Evolutionary conservation across 2,888 invertebrate genomes (phyloP).

Genomic region (Laspeyria flexula): DNA sequence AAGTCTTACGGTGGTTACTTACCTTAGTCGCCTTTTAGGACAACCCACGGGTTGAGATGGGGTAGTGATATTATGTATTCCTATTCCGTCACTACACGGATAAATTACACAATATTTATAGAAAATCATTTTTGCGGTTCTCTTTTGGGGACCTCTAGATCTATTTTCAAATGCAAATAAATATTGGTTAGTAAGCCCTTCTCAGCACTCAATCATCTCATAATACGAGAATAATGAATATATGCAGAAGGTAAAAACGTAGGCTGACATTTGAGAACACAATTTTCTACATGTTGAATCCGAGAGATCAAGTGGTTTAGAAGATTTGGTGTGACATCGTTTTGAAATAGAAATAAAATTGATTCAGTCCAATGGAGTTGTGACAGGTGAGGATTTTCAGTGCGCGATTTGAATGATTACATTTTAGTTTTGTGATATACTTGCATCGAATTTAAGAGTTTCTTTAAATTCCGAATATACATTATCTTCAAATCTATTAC

Average conservation of each 20-base stretch:
- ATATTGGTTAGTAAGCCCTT: conserved; percentile 1
- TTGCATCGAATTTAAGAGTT: neutral
- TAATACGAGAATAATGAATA: conserved; percentile 39
- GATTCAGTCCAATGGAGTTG: conserved; percentile 46
- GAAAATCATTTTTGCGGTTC: too few species aligned
- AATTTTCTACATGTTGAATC: conserved; percentile 69
- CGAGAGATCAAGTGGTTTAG: conserved; percentile 62
- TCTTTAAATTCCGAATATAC: too few species aligned
- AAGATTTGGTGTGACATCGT: conserved; percentile 68
- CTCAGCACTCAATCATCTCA: conserved; percentile 23
- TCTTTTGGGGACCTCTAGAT: too few species aligned
- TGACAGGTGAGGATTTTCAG: conserved; percentile 33
- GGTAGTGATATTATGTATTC: too few species aligned
- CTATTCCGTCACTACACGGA: too few species aligned
- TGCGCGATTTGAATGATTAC: too few species aligned
- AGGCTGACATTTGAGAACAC: conserved; percentile 63
- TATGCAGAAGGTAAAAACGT: conserved; percentile 45
- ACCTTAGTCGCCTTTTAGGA: too few species aligned
- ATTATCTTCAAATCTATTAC: too few species aligned
- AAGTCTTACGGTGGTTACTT: too few species aligned
- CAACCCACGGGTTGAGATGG: too few species aligned
- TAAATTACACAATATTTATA: too few species aligned
- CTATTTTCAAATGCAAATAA: conserved; percentile 5
- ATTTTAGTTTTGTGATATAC: neutral
- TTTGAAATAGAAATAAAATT: conserved; percentile 63